A percentile compares a stretch with the other conserved stretches of the same genome.
Conservation (phyloP, 1,140 invertebrate species). For the Apolygus lucorum region DNA sequence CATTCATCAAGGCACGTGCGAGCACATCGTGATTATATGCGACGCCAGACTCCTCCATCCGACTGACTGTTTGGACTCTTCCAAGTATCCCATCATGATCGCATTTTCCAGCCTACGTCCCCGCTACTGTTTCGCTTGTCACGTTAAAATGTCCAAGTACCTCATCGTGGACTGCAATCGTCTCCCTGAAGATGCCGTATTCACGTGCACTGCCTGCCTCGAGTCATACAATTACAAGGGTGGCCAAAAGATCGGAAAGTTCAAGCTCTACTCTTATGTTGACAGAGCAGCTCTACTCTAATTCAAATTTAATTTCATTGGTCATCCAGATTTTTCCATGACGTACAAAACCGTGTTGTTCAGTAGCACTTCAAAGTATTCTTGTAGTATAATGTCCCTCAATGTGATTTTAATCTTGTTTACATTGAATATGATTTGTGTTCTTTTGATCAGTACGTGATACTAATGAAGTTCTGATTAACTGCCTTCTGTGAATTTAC, state of each 20-base stretch:
- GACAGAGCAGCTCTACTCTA: slow-evolving; percentile 6
- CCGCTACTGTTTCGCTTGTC: slow-evolving; percentile 48
- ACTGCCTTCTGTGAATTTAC: no score
- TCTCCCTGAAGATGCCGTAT: slow-evolving; percentile 55
- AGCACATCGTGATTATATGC: slow-evolving; percentile 71
- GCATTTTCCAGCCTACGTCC: slow-evolving; percentile 39
- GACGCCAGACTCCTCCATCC: slow-evolving; percentile 52
- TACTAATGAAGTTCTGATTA: no score
- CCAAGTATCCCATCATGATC: slow-evolving; percentile 46
- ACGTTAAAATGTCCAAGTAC: slow-evolving; percentile 45
- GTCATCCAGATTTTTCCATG: no score
- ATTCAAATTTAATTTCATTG: no score
- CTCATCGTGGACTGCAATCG: slow-evolving; percentile 47
- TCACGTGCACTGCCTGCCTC: slow-evolving; percentile 56
- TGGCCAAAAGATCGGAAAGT: slow-evolving; percentile 48
- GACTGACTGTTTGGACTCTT: slow-evolving; percentile 41
- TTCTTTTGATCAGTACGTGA: no score
- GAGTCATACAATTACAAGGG: slow-evolving; percentile 54
- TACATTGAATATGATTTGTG: no score
- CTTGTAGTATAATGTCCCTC: no score
- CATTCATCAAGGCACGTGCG: slow-evolving; percentile 79
- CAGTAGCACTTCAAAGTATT: no score
- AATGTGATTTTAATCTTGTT: no score
- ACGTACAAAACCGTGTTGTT: no score
- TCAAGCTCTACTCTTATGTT: slow-evolving; percentile 43